A percentile compares a stretch with the other conserved stretches of the same genome.
phyloP scores from a whole-genome alignment of 2,888 invertebrate genomes.

The Lycocerus yunnanus region DNA sequence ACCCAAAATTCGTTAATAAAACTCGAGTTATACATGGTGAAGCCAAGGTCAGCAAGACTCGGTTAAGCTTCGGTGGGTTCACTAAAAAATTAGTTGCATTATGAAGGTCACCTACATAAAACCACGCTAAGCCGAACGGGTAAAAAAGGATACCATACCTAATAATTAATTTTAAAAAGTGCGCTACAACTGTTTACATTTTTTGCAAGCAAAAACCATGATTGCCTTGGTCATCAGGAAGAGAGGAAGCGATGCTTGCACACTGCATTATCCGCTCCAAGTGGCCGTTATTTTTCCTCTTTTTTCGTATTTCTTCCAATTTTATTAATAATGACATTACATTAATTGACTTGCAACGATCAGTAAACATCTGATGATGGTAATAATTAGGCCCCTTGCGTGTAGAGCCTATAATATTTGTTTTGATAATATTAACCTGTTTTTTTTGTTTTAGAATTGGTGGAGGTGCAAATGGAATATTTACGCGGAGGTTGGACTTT shows the following conservation, averaged over 20 bases:
- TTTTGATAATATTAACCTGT: not conserved
- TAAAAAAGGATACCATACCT: conserved; percentile 9
- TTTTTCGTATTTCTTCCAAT: not conserved
- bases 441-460: conserved; percentile 70
- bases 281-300: not conserved
- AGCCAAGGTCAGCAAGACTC: conserved; percentile 32
- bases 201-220: not conserved
- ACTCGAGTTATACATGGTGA: conserved; percentile 1
- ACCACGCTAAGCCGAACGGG: conserved; percentile 6
- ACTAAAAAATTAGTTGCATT: conserved; percentile 19
- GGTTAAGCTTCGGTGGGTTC: conserved; percentile 23
- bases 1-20: not conserved
- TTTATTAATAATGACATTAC: no score
- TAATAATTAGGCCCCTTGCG: no score
- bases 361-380: no score
- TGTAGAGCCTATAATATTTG: no score
- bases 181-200: not conserved
- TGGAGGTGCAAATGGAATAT: conserved; percentile 90
- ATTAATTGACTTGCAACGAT: no score
- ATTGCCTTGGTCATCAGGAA: not conserved
- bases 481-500: conserved; percentile 91
- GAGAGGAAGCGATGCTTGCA: not conserved
- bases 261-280: not conserved
- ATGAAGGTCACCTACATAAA: conserved; percentile 25
- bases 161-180: conserved; percentile 1